phyloP scores from a whole-genome alignment of 2,797 vertebrate genomes.

The Salmo trutta region DNA sequence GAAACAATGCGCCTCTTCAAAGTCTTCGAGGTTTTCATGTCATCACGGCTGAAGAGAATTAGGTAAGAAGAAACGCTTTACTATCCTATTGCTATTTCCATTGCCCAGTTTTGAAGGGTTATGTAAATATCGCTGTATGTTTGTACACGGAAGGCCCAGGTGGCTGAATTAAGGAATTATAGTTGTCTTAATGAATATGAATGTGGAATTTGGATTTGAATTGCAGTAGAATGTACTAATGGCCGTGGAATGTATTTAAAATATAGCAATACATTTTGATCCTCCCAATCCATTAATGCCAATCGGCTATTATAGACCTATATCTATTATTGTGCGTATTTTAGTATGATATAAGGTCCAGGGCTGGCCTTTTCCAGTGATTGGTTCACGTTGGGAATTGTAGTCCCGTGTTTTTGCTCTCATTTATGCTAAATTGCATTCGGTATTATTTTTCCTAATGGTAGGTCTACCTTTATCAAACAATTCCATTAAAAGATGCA shows the following conservation, averaged over 20 bases:
- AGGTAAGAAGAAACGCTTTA: constrained; percentile 28
- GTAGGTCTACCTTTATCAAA: neutral
- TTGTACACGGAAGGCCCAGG: neutral
- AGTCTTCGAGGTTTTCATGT: constrained; percentile 22
- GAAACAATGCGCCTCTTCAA: constrained; percentile 22
- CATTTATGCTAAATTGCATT: neutral
- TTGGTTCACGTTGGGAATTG: constrained; percentile 23
- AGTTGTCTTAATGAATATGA: neutral
- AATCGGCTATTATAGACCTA: neutral
- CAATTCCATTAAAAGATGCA: neutral
- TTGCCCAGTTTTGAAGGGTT: neutral
- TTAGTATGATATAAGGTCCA: neutral
- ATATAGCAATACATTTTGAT: neutral
- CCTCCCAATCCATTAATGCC: neutral
- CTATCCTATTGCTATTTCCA: neutral
- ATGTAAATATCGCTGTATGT: neutral
- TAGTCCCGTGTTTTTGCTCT: constrained; percentile 20
- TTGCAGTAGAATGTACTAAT: too few relatives aligned
- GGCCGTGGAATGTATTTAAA: neutral
- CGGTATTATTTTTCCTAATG: neutral
- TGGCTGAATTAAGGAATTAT: neutral
- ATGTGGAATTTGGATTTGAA: too few relatives aligned
- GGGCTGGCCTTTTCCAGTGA: neutral
- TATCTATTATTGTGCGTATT: neutral
- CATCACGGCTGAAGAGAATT: constrained; percentile 50